Percentiles rank a stretch among this genome's conserved stretches.
These are phyloP conservation scores for human DNA, from an alignment of 2,113 vertebrate genomes.

Conservation along the genomic window DNA sequence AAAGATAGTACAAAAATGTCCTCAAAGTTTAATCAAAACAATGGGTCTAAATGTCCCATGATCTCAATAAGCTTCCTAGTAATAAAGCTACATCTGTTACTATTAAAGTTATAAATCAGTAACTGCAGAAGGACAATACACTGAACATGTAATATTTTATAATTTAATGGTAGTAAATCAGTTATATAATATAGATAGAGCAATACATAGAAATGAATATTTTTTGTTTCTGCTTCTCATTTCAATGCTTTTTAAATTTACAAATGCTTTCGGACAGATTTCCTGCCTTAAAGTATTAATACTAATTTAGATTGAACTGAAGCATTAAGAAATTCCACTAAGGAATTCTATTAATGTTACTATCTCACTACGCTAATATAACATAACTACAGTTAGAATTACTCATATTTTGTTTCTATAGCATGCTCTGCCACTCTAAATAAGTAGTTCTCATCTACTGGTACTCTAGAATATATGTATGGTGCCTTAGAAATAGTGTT, in stretches of 20 bases:
- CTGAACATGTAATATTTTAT: neutral
- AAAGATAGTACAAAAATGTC: neutral
- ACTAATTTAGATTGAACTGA: slow-evolving; percentile 12
- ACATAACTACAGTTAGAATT: neutral
- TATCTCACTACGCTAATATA: neutral
- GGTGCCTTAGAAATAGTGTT: neutral
- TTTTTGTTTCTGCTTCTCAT: neutral
- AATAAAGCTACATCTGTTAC: neutral
- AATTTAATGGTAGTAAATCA: neutral
- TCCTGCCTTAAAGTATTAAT: neutral
- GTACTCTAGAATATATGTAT: neutral
- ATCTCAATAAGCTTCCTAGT: neutral
- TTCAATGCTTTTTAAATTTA: neutral
- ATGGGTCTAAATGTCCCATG: neutral
- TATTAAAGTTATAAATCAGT: neutral
- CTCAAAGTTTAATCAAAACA: neutral
- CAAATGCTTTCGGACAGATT: neutral
- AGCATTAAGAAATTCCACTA: neutral
- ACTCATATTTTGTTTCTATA: neutral
- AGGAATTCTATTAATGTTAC: neutral
- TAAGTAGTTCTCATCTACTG: neutral
- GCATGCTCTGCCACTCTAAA: neutral
- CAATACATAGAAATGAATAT: neutral
- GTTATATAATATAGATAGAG: neutral
- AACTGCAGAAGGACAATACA: neutral